Evolutionary conservation across 1,140 invertebrate species (phyloP).

Genomic region (Bradynema listronoti): DNA sequence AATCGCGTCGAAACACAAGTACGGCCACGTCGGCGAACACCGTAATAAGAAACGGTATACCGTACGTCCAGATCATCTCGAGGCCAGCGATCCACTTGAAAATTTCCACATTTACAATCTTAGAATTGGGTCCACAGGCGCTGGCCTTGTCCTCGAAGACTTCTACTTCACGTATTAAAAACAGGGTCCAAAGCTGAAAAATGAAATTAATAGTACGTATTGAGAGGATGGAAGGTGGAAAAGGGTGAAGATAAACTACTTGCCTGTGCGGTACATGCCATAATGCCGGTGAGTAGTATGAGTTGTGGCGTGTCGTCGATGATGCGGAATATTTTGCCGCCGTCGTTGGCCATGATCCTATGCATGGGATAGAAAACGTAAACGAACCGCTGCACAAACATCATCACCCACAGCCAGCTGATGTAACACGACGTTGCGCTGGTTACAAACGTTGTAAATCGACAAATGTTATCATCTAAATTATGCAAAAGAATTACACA

Average conservation of each 20-base stretch:
- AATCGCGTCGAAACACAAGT: constrained; percentile 19
- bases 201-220: neutral
- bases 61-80: constrained; percentile 29
- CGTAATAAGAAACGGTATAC: constrained; percentile 32
- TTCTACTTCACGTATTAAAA: neutral
- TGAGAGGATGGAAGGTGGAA: neutral
- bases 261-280: constrained; percentile 27
- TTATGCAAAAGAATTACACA: neutral
- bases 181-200: neutral
- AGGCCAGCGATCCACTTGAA: constrained; percentile 35
- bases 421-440: constrained; percentile 27
- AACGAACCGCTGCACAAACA: constrained; percentile 25
- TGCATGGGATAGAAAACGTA: constrained; percentile 36
- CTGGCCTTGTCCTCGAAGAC: neutral
- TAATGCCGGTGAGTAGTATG: constrained; percentile 23
- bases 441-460: constrained; percentile 29
- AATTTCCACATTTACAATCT: constrained; percentile 17
- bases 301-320: constrained; percentile 20
- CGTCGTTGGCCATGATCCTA: constrained; percentile 3
- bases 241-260: neutral
- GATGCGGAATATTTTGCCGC: constrained; percentile 10
- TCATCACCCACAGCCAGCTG: constrained; percentile 25
- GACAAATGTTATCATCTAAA: constrained; percentile 27
- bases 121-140: constrained; percentile 26
- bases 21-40: constrained; percentile 31